Conservation (phyloP, 1,140 invertebrate species). For the Mactra quadrangularis region DNA sequence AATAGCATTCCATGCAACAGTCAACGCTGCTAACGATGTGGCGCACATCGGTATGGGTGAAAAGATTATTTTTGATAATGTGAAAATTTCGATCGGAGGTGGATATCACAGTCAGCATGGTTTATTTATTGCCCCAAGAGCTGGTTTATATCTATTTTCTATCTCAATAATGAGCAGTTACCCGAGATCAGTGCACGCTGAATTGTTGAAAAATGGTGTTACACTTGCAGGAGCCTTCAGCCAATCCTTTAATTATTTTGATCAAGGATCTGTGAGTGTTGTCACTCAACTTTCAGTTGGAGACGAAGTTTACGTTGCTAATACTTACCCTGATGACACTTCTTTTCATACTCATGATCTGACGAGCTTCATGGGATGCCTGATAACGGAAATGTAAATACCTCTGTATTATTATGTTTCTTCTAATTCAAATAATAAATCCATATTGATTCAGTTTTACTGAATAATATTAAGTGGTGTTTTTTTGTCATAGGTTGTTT, state of each 20-base stretch:
- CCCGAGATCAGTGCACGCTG: neutral
- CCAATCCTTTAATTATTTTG: neutral
- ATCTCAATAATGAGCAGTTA: neutral
- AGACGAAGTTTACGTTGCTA: conserved; percentile 20
- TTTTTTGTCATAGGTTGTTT: no score
- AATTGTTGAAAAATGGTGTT: conserved; percentile 7
- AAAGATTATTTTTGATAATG: conserved; percentile 14
- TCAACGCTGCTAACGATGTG: no score
- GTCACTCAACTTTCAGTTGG: neutral
- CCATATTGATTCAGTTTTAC: no score
- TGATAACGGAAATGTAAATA: neutral
- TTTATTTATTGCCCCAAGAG: conserved; percentile 9
- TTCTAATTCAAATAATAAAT: no score
- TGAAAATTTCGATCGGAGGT: neutral
- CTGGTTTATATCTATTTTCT: conserved; percentile 24
- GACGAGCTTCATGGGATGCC: conserved; percentile 4
- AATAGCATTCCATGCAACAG: conserved; percentile 24
- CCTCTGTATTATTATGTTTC: no score
- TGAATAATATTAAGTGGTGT: no score
- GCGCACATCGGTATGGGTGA: neutral
- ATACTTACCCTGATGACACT: neutral
- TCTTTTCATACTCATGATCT: neutral
- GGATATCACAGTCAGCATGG: conserved; percentile 11
- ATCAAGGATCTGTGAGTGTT: conserved; percentile 1
- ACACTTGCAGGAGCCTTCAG: neutral